Evolutionary conservation across 2,797 vertebrate species (phyloP), one percentile per base, ranked within the genome.

Genomic region (Valencia hispanica): DNA sequence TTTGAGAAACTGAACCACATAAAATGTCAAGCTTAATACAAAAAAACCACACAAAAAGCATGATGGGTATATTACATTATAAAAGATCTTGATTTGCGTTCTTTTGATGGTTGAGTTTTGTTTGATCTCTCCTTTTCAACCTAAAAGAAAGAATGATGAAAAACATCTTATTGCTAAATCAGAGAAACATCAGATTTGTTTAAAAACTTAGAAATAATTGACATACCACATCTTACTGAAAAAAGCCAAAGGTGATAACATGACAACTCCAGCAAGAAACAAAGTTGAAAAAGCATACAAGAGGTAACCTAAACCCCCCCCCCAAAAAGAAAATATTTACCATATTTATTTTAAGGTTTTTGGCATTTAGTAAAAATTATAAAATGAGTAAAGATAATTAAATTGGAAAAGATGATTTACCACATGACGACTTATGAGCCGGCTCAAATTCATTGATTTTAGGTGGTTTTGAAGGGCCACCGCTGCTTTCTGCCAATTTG

Each of bases 141-240:
- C 93, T 94, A 53, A 8, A 80, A 83, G 39, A 81, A 45, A 79
- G 36, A 6, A 27, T 43, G 39, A 48, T 41, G 27, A 69, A 45
- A 41, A 30, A 57, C 17, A 59, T 61, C 63, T n/a, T 45, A 30
- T 22, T 34, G 30, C 9, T 32, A 32, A 45, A 32, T 25, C 47
- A 45, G 65, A 68, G 6, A 45, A 68, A 41, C 12, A 14, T 41
- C 36, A 41, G 63, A 53, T 57, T 27, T 57, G 27, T 57, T 27
- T 12, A 12, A 12, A 20, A 18, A 27, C 4, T n/a, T 10, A 27
- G 0, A 72, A 72, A 2, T 61, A 74, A 94, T 95, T n/a, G 41
- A 45, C 65, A 10, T 94, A 98, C 98, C 97, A 94, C 79, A 96
- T 92, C 85, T 94, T 97, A 79, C 93, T 89, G 61, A 96, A 84